Evolutionary conservation across 2,888 invertebrate genomes (phyloP).

Genomic region (Smittia sp.): DNA sequence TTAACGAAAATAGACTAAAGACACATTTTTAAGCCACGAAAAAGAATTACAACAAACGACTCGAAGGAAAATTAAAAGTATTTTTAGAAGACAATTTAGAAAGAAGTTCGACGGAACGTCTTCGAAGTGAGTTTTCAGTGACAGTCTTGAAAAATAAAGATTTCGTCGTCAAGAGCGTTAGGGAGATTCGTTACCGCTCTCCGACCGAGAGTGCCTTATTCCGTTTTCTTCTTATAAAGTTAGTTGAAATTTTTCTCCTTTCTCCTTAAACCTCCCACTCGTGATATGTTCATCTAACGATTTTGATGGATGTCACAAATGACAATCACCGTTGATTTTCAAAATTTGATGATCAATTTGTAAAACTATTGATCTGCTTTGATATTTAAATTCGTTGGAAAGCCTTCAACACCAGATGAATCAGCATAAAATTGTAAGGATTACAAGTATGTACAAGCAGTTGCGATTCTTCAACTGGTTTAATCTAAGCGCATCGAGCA

Average conservation of each 20-base stretch:
- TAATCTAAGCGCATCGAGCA: background rate
- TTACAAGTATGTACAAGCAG: too few species aligned
- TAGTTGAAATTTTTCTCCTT: too few species aligned
- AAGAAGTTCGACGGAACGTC: constrained; percentile 1
- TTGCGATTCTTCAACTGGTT: too few species aligned
- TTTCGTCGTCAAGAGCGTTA: background rate
- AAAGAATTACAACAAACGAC: background rate
- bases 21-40: background rate
- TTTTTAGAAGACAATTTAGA: constrained; percentile 27
- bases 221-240: too few species aligned
- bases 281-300: too few species aligned
- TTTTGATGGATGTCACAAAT: too few species aligned
- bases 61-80: background rate
- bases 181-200: background rate
- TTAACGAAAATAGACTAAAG: background rate
- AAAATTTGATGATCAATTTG: too few species aligned
- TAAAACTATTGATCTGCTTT: too few species aligned
- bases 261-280: too few species aligned
- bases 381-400: too few species aligned
- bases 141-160: background rate
- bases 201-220: too few species aligned
- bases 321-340: too few species aligned
- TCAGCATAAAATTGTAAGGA: background rate
- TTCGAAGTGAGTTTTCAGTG: background rate
- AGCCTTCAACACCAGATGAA: background rate